A percentile compares a stretch with the other conserved stretches of the same genome.
Evolutionary conservation across 2,888 invertebrate species (phyloP).

Genomic region (Cosmorhoe ocellata): DNA sequence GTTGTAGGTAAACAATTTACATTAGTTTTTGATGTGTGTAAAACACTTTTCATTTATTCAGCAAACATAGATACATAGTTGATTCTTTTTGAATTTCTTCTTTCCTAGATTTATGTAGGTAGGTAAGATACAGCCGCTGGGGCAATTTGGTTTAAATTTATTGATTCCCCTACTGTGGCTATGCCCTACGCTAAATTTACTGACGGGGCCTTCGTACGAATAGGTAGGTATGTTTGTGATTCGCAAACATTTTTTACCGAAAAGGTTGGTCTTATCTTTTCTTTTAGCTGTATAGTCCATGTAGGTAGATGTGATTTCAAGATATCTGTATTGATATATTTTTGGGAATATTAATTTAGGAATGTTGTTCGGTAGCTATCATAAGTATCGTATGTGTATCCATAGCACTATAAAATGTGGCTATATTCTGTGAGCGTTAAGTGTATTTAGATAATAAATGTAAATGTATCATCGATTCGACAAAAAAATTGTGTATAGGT

Average conservation of each 20-base stretch:
- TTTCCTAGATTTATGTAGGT: conserved; percentile 42
- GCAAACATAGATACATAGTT: conserved; percentile 33
- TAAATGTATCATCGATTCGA: too few relatives aligned
- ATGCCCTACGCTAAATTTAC: conserved; percentile 42
- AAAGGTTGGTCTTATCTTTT: conserved; percentile 31
- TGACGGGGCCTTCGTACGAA: conserved; percentile 30
- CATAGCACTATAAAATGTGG: too few relatives aligned
- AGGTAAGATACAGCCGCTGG: conserved; percentile 40
- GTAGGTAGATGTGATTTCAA: conserved; percentile 5
- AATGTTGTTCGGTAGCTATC: too few relatives aligned
- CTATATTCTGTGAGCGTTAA: too few relatives aligned
- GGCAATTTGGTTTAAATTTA: conserved; percentile 48
- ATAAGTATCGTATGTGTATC: too few relatives aligned
- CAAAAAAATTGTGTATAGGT: too few relatives aligned
- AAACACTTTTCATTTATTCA: conserved; percentile 29
- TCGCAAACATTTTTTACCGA: too few relatives aligned
- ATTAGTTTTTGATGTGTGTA: too few relatives aligned
- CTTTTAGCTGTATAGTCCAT: conserved; percentile 25
- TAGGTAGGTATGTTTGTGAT: too few relatives aligned
- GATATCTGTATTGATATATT: conserved; percentile 3
- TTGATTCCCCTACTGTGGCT: conserved; percentile 42
- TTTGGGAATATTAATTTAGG: background rate
- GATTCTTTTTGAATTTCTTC: conserved; percentile 36
- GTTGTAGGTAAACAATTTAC: too few relatives aligned
- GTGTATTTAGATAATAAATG: too few relatives aligned